Base-by-base conservation (phyloP, 2,797 vertebrate species). In the Natrix natrix region DNA sequence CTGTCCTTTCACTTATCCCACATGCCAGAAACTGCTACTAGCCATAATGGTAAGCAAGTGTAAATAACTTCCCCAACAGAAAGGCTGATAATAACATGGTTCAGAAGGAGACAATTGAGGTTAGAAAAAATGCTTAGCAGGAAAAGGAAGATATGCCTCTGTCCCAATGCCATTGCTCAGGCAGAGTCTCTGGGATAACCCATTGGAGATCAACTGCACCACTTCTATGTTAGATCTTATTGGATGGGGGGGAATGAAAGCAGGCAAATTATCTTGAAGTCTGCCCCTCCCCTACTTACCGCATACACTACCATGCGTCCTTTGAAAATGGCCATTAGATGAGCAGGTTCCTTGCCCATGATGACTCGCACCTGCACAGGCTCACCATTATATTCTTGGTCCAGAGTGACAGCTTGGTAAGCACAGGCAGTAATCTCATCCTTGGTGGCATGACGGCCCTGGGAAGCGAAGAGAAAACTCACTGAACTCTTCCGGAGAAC, bases 271-370 rank as follows among this genome's bases (percentile, higher is more conserved):
- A 56, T 78, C 22, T 55, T 61, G 12, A 1, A 57, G 16, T 55
- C 16, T 48, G 2, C 52, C 43, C 56, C 48, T 91, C 54, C 55
- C 26, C 26, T 55, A 96, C 97, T 92, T 87, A 99, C 98, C 97
- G 97, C 94, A 0, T 99, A 99, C 91, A 99, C 97, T 90, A 99
- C 97, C 98, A 99, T 98, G 94, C 94, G 98, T 86, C 98, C 98
- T 96, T 98, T 98, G 96, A 99, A 99, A 95, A 99, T 98, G 87
- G 98, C 98, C 98, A 99, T 98, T 89, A 99, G 97, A 88, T 99
- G 98, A 16, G 97, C 96, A 0, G 98, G 98, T 93, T 99, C 98
- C 96, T 98, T 99, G 95, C 98, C 98, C 98, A 99, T 99, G 0
- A 98, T 96, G 92, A 99, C 98, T 0, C 98, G 98, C 91, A 99